Conservation (phyloP, 2,113 vertebrate genomes). For the Chaetodon auriga region DNA sequence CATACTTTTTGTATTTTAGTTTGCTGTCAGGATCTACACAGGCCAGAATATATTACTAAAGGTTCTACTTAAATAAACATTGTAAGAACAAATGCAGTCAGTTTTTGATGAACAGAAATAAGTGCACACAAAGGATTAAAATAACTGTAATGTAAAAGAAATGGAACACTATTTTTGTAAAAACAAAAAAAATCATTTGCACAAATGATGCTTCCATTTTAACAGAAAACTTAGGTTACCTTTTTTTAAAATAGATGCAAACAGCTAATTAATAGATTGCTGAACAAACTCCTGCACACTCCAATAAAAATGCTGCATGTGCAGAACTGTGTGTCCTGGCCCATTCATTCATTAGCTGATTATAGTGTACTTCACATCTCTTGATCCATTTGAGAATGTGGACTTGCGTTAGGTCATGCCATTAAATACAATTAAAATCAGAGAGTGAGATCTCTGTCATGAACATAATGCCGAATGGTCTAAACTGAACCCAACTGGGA, state of each 20-base stretch:
- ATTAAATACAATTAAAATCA: not conserved
- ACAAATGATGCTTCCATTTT: not conserved
- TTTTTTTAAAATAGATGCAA: too few relatives aligned
- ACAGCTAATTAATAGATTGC: too few relatives aligned
- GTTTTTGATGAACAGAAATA: not conserved
- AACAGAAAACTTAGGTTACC: not conserved
- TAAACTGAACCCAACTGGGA: slow-evolving; percentile 1
- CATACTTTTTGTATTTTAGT: not conserved
- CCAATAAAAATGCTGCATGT: too few relatives aligned
- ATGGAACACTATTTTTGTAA: too few relatives aligned
- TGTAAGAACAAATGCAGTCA: not conserved
- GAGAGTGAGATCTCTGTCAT: not conserved
- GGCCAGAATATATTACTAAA: not conserved
- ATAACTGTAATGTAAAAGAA: not conserved
- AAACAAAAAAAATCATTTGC: not conserved
- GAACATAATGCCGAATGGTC: slow-evolving; percentile 8
- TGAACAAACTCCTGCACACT: too few relatives aligned
- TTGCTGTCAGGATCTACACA: not conserved
- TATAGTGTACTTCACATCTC: not conserved
- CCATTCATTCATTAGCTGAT: not conserved
- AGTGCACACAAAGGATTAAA: not conserved
- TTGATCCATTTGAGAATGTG: not conserved
- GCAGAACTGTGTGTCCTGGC: not conserved
- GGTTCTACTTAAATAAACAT: not conserved
- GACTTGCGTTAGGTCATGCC: not conserved